A percentile compares a stretch with the other conserved stretches of the same genome.
These are phyloP conservation scores for Crotalus viridis DNA, from an alignment of 2,113 vertebrate genomes.

Conservation along the genomic window DNA sequence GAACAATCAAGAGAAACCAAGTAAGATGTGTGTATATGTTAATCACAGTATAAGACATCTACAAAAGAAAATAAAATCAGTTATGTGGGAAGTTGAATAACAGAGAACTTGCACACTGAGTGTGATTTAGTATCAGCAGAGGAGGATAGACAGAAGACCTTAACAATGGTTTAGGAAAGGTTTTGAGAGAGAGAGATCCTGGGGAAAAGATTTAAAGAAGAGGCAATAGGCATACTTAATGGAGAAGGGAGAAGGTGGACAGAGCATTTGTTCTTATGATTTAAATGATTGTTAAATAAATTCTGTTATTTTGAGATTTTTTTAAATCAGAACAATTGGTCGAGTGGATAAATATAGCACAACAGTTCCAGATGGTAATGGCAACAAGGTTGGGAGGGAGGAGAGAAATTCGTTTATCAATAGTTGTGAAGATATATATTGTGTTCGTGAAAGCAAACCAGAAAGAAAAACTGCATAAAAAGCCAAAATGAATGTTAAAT, in stretches of 20 bases:
- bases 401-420: not conserved
- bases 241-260: not conserved
- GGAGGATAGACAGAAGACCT: not conserved
- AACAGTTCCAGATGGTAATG: not conserved
- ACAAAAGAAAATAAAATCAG: not conserved
- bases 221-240: not conserved
- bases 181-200: not conserved
- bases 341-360: not conserved
- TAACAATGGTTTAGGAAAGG: not conserved
- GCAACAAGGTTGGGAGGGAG: not conserved
- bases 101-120: not conserved
- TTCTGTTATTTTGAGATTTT: conserved; percentile 4
- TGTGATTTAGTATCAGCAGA: not conserved
- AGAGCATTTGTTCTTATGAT: not conserved
- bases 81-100: not conserved
- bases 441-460: not conserved
- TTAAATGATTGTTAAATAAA: not conserved
- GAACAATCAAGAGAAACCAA: not conserved
- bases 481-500: not conserved
- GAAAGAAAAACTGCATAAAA: not conserved
- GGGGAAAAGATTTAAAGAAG: not conserved
- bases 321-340: not conserved
- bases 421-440: not conserved
- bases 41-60: not conserved
- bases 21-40: not conserved